These are phyloP conservation scores for Erannis defoliaria DNA, from an alignment of 2,888 invertebrate genomes.

Conservation along the genomic window DNA sequence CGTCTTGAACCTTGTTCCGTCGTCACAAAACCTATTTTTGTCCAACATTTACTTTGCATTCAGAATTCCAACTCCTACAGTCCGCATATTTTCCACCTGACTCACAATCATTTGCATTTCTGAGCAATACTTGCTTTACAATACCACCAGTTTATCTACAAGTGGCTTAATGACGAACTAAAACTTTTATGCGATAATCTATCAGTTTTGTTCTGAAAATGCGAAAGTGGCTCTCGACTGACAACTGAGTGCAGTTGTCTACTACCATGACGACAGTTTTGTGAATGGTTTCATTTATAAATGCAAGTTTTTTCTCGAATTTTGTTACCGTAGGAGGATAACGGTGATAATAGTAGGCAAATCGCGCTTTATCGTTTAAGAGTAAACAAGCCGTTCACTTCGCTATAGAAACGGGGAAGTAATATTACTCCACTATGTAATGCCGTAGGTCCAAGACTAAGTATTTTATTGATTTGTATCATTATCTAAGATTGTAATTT, in stretches of 20 bases:
- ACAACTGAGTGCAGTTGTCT: too few relatives aligned
- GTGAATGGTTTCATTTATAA: conserved; percentile 26
- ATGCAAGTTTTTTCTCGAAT: conserved; percentile 17
- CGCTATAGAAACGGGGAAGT: too few relatives aligned
- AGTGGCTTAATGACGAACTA: background rate
- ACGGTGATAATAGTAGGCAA: conserved; percentile 23
- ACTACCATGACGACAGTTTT: conserved; percentile 15
- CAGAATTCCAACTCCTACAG: conserved; percentile 21
- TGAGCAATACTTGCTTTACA: conserved; percentile 20
- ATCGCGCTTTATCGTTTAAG: background rate
- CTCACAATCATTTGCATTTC: conserved; percentile 34
- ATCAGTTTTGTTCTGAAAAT: background rate
- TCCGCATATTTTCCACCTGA: conserved; percentile 30
- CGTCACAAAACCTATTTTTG: conserved; percentile 10
- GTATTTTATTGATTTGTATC: too few relatives aligned
- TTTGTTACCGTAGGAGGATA: conserved; percentile 19
- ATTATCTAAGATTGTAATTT: too few relatives aligned
- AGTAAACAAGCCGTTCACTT: too few relatives aligned
- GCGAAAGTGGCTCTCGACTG: background rate
- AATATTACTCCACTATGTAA: too few relatives aligned
- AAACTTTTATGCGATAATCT: background rate
- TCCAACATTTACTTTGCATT: conserved; percentile 6
- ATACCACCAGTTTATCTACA: background rate
- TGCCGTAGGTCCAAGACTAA: too few relatives aligned
- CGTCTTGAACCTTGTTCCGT: background rate